Conservation (phyloP, 2,888 invertebrate genomes). For the Papilio gigon region DNA sequence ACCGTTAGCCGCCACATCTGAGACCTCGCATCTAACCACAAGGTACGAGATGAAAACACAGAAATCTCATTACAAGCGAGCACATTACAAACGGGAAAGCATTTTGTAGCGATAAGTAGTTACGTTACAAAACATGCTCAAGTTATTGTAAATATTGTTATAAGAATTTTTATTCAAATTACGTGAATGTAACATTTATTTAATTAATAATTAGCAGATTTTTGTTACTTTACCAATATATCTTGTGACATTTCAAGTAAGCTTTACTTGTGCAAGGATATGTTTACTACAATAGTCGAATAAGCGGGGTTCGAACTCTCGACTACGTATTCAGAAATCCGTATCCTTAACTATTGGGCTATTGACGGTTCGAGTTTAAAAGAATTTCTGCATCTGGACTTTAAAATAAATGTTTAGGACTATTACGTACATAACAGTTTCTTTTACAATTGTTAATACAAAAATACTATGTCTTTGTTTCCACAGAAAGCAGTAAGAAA, state of each 20-base stretch:
- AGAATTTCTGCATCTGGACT: too few species aligned
- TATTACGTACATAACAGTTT: too few species aligned
- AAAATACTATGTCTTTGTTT: background rate
- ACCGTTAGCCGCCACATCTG: slow-evolving; percentile 11
- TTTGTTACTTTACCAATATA: too few species aligned
- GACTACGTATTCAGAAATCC: too few species aligned
- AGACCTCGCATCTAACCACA: slow-evolving; percentile 15
- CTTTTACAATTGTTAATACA: background rate
- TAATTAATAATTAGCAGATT: too few species aligned
- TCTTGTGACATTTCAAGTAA: too few species aligned
- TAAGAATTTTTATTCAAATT: background rate
- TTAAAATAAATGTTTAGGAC: too few species aligned
- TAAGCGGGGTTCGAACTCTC: too few species aligned
- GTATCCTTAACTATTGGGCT: too few species aligned
- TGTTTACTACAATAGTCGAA: too few species aligned
- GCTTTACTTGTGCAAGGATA: too few species aligned
- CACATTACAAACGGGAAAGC: slow-evolving; percentile 7
- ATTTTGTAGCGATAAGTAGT: slow-evolving; percentile 17
- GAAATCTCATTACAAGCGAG: background rate
- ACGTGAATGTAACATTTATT: background rate
- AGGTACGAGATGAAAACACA: background rate
- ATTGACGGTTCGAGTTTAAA: too few species aligned
- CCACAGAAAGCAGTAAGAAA: background rate
- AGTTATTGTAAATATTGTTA: background rate
- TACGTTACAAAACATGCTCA: slow-evolving; percentile 15